Percentiles rank a stretch among this genome's conserved stretches.
These are phyloP conservation scores for Nipponacmea schrenckii DNA, from an alignment of 2,888 invertebrate species.

Conservation along the genomic window DNA sequence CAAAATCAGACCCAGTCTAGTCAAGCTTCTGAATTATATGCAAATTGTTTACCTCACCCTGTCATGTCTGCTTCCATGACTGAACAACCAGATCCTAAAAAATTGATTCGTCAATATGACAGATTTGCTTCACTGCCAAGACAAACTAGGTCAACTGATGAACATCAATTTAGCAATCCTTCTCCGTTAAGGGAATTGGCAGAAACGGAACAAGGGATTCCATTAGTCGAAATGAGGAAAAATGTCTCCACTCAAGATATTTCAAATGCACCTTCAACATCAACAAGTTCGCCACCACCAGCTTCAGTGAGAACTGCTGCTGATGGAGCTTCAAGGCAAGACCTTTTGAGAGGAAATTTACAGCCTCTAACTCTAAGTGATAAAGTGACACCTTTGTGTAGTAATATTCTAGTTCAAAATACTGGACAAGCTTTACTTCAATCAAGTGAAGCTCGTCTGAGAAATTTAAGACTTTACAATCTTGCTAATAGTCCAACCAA, in stretches of 20 bases:
- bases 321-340: slow-evolving; percentile 9
- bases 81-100: background rate
- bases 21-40: background rate
- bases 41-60: no score
- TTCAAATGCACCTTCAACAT: background rate
- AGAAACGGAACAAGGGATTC: background rate
- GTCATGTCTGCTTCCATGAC: slow-evolving; percentile 7
- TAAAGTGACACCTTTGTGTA: background rate
- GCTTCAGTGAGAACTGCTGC: slow-evolving; percentile 1
- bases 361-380: background rate
- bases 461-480: slow-evolving; percentile 18
- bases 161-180: background rate
- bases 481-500: slow-evolving; percentile 16
- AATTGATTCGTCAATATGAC: background rate
- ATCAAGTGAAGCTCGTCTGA: slow-evolving; percentile 1
- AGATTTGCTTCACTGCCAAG: background rate
- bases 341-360: background rate
- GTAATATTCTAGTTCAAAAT: background rate
- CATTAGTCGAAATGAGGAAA: background rate
- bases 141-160: background rate
- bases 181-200: background rate
- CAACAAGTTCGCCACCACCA: background rate
- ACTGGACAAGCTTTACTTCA: background rate
- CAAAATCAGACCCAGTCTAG: background rate
- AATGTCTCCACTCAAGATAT: background rate